Base-by-base conservation (phyloP, 2,113 vertebrate species). In the Phylloscopus trochiloides region DNA sequence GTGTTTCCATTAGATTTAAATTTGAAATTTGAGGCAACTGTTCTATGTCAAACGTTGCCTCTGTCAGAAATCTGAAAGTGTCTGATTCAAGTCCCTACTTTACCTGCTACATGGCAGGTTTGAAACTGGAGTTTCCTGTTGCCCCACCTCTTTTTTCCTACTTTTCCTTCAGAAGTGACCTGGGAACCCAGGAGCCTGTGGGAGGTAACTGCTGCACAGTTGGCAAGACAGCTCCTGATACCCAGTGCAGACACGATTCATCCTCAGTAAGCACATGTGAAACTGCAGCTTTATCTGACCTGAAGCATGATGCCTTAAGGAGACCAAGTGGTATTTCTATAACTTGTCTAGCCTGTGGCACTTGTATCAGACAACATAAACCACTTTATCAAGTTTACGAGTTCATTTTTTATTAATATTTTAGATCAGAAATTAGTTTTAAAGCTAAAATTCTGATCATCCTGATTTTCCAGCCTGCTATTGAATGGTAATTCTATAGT, bases 331-430 rank as follows among this genome's bases (percentile, higher is more conserved):
- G 11, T 54, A 20, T 68, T 61, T 54, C n/a, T 40, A 3, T 31
- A 24, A 25, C 0, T 1, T 55, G 7, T 12, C 20, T 16, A 52
- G 34, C 10, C 74, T 50, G 12, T 29, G 18, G 1, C 7, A 7
- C 1, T 1, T 31, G 14, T 12, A 24, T 71, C 15, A 47, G 86
- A 43, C 8, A 34, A 48, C 17, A 78, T 47, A 70, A 54, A 55
- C 22, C 7, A 28, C 19, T 68, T 54, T n/a, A 51, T 78, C 2
- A 4, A 61, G 28, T 48, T 31, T 43, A 2, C 22, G 16, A 9
- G 15, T 51, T 85, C 14, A 43, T 51, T 47, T 70, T 70, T 18
- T 26, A 24, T 57, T 52, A 32, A 48, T 29, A 21, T 63, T 81
- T 68, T 77, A 59, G 21, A 67, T n/a, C 6, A 38, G 32, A 83